Evolutionary conservation across 2,797 vertebrate genomes (phyloP).

Genomic region (Notolepis coatsorum): DNA sequence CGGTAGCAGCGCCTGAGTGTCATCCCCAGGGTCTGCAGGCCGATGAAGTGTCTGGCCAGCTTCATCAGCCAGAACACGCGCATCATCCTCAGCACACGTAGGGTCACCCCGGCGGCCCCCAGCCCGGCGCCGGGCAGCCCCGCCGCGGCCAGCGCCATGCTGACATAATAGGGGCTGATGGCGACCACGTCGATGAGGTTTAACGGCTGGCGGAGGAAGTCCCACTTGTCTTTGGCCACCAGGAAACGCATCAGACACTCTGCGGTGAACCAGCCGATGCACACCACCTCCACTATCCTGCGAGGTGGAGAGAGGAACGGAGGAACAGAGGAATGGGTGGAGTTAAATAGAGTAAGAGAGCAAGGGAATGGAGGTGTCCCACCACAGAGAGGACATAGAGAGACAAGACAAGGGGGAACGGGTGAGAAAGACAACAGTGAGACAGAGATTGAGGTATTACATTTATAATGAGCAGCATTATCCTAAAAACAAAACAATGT

Average conservation of each 20-base stretch:
- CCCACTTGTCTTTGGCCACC: slow-evolving; percentile 95
- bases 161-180: slow-evolving; percentile 98
- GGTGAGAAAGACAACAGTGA: background rate
- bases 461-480: too few relatives aligned
- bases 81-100: slow-evolving; percentile 98
- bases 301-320: slow-evolving; percentile 32
- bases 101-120: slow-evolving; percentile 93
- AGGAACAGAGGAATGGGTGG: too few relatives aligned
- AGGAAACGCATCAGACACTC: slow-evolving; percentile 98
- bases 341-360: too few relatives aligned
- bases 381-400: too few relatives aligned
- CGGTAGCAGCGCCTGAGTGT: slow-evolving; percentile 96
- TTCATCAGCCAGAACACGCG: slow-evolving; percentile 99
- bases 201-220: slow-evolving; percentile 95
- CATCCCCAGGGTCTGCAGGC: slow-evolving; percentile 96
- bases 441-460: too few relatives aligned
- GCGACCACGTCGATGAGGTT: slow-evolving; percentile 98
- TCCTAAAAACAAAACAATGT: too few relatives aligned
- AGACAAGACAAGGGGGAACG: slow-evolving; percentile 14
- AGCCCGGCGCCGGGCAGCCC: slow-evolving; percentile 89
- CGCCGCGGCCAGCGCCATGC: slow-evolving; percentile 92
- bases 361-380: too few relatives aligned
- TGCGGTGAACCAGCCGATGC: slow-evolving; percentile 99
- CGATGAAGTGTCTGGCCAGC: slow-evolving; percentile 97
- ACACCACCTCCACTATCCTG: slow-evolving; percentile 99